These are phyloP conservation scores for Coleophora flavipennella DNA, from an alignment of 2,888 invertebrate genomes.

Conservation along the genomic window DNA sequence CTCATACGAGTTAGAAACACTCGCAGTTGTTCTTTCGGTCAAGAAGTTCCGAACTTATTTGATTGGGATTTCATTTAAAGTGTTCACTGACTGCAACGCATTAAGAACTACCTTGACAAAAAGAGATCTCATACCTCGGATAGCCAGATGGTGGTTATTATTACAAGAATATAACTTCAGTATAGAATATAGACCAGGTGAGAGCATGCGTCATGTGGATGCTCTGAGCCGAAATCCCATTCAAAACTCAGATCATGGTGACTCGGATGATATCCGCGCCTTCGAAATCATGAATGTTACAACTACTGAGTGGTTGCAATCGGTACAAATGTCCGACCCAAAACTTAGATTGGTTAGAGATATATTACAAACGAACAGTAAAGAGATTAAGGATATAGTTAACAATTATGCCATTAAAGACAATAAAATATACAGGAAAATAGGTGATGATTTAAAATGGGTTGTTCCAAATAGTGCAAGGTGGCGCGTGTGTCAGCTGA, in stretches of 20 bases:
- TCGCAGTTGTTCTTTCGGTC: constrained; percentile 22
- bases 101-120: constrained; percentile 23
- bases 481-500: neutral
- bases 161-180: constrained; percentile 10
- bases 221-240: neutral
- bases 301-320: constrained; percentile 1
- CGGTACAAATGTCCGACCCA: constrained; percentile 1
- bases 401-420: neutral
- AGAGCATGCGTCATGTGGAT: constrained; percentile 1
- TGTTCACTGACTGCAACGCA: constrained; percentile 31
- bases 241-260: neutral
- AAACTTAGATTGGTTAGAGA: neutral
- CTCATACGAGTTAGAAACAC: constrained; percentile 23
- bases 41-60: constrained; percentile 28
- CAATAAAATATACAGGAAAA: neutral
- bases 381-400: neutral
- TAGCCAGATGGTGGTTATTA: constrained; percentile 14
- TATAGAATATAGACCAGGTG: constrained; percentile 9
- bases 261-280: neutral
- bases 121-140: constrained; percentile 13
- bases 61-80: constrained; percentile 17
- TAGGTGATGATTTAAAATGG: neutral
- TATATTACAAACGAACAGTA: neutral
- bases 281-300: too few relatives aligned
- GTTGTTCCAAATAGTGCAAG: neutral